A percentile compares a stretch with the other conserved stretches of the same genome.
These are phyloP conservation scores for Cynopterus brachyotis DNA, from an alignment of 2,113 vertebrate genomes.

Conservation along the genomic window DNA sequence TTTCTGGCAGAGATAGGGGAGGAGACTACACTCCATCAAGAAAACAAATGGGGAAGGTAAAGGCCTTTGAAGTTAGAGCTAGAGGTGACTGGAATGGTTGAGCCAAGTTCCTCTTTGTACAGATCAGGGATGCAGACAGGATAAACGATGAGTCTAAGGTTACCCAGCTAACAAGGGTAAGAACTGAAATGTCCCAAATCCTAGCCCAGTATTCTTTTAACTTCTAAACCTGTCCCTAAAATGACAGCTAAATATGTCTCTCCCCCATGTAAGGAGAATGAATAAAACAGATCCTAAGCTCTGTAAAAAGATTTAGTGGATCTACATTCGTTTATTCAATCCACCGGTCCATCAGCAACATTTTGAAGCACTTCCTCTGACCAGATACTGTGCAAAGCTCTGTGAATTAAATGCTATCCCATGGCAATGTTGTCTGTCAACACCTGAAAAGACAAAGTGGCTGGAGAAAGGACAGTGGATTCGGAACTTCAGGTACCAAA, in stretches of 20 bases:
- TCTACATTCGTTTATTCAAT: background rate
- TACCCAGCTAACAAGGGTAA: background rate
- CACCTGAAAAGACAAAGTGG: background rate
- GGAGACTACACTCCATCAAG: background rate
- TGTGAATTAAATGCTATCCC: background rate
- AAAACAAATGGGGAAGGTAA: background rate
- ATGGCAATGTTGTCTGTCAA: fast-evolving
- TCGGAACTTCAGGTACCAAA: background rate
- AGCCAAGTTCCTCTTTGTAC: background rate
- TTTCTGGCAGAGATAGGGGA: background rate
- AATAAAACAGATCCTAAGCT: background rate
- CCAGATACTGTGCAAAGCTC: background rate
- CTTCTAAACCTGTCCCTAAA: background rate
- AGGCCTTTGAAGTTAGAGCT: background rate
- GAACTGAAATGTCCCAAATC: background rate
- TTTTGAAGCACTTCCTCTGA: background rate
- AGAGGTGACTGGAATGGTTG: background rate
- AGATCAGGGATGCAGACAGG: background rate
- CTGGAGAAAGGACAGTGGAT: background rate
- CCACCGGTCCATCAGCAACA: background rate
- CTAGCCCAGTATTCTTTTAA: background rate
- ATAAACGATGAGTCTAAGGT: background rate
- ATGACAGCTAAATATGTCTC: background rate
- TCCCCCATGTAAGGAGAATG: background rate
- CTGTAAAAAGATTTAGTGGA: background rate